Evolutionary conservation across 2,113 vertebrate genomes (phyloP).

Genomic region (Salvator merianae): DNA sequence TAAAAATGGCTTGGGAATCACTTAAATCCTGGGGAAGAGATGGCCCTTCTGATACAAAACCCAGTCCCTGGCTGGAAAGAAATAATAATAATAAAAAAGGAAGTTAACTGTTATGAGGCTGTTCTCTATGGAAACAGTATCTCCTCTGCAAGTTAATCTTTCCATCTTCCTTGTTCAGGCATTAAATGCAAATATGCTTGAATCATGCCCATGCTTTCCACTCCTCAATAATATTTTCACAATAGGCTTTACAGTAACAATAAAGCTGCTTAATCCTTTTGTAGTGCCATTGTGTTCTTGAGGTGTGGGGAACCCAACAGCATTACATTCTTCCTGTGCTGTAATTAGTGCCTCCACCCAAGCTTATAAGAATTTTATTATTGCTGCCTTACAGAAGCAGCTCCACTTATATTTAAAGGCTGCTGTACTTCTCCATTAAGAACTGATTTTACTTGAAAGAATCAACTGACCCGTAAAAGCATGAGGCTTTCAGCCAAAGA

Average conservation of each 20-base stretch:
- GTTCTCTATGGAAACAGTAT: conserved; percentile 38
- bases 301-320: conserved; percentile 42
- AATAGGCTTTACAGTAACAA: conserved; percentile 45
- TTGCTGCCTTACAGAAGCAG: conserved; percentile 31
- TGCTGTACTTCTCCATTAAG: conserved; percentile 39
- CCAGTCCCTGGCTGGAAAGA: neutral
- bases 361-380: conserved; percentile 51
- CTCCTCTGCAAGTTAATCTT: conserved; percentile 21
- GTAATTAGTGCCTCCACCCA: conserved; percentile 67
- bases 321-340: conserved; percentile 51
- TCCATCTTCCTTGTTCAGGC: conserved; percentile 47
- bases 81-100: conserved; percentile 3
- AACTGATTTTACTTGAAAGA: conserved; percentile 18
- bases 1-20: neutral
- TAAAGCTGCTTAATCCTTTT: conserved; percentile 54
- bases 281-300: conserved; percentile 20
- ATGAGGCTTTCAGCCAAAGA: conserved; percentile 15
- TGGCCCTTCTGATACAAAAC: neutral
- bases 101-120: conserved; percentile 40
- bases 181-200: conserved; percentile 51
- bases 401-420: conserved; percentile 37
- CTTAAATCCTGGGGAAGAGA: neutral
- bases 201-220: conserved; percentile 40
- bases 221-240: conserved; percentile 43
- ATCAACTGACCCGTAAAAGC: conserved; percentile 27